Percentiles rank a stretch among this genome's conserved stretches.
Evolutionary conservation across 2,888 invertebrate species (phyloP).

Genomic region (Apodemia hepburni): DNA sequence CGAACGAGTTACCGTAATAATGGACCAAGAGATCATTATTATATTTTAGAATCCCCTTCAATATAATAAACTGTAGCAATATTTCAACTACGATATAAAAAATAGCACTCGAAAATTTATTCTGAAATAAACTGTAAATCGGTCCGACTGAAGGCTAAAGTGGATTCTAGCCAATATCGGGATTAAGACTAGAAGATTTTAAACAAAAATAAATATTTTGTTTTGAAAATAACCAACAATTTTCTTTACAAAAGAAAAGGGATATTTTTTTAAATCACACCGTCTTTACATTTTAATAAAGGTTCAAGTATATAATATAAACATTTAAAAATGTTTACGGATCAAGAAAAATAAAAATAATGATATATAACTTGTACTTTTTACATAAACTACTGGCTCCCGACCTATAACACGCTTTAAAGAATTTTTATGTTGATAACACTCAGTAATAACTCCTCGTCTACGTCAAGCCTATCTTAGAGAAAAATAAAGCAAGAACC

Average conservation of each 20-base stretch:
- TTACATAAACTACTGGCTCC: slow-evolving; percentile 1
- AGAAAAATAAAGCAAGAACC: slow-evolving; percentile 65
- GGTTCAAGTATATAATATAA: background rate
- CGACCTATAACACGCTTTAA: slow-evolving; percentile 39
- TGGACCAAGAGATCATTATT: background rate
- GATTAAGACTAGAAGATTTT: background rate
- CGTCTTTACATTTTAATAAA: slow-evolving; percentile 37
- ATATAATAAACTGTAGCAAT: background rate
- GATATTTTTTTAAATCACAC: slow-evolving; percentile 31
- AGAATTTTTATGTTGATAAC: slow-evolving; percentile 53
- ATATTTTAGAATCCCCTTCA: no score
- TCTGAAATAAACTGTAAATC: background rate
- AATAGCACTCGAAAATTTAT: background rate
- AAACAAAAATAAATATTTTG: background rate
- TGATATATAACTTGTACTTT: background rate
- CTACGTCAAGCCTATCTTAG: slow-evolving; percentile 63
- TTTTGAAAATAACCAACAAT: background rate
- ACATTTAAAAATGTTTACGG: background rate
- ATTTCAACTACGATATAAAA: background rate
- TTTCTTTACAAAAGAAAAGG: slow-evolving; percentile 21
- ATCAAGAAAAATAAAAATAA: background rate
- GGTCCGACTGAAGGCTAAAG: background rate
- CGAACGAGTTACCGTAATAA: slow-evolving; percentile 36
- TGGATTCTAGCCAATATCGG: background rate
- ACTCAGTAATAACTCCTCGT: slow-evolving; percentile 58